phyloP scores from a whole-genome alignment of 2,113 vertebrate species.

The Heterotis niloticus region DNA sequence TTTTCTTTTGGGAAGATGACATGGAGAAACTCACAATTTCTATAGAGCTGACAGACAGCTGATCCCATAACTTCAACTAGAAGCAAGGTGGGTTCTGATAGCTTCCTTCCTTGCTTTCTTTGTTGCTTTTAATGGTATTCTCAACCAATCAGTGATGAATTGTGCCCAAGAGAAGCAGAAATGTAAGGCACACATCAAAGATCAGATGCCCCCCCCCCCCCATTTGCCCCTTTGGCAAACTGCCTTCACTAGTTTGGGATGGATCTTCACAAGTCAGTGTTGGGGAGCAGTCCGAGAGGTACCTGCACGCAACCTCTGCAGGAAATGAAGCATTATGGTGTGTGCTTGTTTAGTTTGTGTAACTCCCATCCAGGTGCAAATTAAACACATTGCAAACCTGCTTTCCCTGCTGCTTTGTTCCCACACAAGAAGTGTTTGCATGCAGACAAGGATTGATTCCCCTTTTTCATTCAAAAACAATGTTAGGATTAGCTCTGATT shows the following conservation, averaged over 20 bases:
- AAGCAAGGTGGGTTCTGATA: not conserved
- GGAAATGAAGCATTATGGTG: not conserved
- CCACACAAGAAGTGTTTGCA: not conserved
- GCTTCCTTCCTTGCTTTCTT: not conserved
- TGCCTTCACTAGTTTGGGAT: not conserved
- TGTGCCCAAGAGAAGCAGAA: not conserved
- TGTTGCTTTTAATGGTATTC: not conserved
- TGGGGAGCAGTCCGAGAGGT: not conserved
- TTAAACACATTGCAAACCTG: not conserved
- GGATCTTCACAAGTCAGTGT: too few relatives aligned
- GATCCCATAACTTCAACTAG: not conserved
- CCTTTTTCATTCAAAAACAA: not conserved
- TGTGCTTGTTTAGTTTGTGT: not conserved
- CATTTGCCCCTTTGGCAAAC: not conserved
- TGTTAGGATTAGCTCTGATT: too few relatives aligned
- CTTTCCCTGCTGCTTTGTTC: not conserved
- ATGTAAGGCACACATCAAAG: not conserved
- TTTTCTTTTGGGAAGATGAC: constrained; percentile 15
- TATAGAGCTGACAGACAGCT: not conserved
- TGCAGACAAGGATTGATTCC: not conserved
- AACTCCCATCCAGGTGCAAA: not conserved
- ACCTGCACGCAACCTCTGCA: not conserved
- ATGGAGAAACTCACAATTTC: not conserved
- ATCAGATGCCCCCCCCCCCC: not conserved
- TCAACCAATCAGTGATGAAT: not conserved